These are phyloP conservation scores for Sycophila sp. DNA, from an alignment of 1,140 invertebrate species.

Conservation along the genomic window DNA sequence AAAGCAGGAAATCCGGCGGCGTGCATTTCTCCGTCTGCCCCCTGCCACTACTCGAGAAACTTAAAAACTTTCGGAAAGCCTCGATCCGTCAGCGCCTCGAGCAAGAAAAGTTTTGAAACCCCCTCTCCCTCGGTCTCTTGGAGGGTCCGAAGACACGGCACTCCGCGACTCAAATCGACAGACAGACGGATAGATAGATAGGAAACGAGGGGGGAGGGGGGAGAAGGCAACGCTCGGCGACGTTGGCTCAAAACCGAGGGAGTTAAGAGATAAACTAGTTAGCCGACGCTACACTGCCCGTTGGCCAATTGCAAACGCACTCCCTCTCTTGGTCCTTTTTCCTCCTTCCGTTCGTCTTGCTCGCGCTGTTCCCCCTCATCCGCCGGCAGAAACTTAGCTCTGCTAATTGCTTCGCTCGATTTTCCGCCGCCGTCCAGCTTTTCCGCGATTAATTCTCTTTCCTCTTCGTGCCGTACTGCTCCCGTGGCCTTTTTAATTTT, in stretches of 20 bases:
- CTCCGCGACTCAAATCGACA: slow-evolving; percentile 10
- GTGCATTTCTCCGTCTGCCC: neutral
- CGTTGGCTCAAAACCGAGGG: neutral
- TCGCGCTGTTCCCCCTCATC: neutral
- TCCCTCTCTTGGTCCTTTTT: neutral
- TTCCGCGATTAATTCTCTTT: slow-evolving; percentile 12
- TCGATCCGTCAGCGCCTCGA: slow-evolving; percentile 11
- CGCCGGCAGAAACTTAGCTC: slow-evolving; percentile 23
- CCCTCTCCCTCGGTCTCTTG: too few relatives aligned
- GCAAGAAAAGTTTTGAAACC: slow-evolving; percentile 6
- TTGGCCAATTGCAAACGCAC: slow-evolving; percentile 13
- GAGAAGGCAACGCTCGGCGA: neutral
- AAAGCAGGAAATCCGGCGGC: neutral
- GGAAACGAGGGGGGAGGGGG: neutral
- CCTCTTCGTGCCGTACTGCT: neutral
- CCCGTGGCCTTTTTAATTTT: neutral
- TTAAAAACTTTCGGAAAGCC: slow-evolving; percentile 22
- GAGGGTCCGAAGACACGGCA: neutral
- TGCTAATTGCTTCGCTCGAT: slow-evolving; percentile 37
- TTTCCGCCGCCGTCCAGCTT: slow-evolving; percentile 29
- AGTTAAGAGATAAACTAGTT: slow-evolving; percentile 34
- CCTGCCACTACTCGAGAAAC: neutral
- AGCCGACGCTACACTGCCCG: slow-evolving; percentile 12
- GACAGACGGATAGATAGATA: neutral
- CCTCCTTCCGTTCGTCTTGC: neutral